phyloP scores from a whole-genome alignment of 2,888 invertebrate species.

The Drosophila colorata region DNA sequence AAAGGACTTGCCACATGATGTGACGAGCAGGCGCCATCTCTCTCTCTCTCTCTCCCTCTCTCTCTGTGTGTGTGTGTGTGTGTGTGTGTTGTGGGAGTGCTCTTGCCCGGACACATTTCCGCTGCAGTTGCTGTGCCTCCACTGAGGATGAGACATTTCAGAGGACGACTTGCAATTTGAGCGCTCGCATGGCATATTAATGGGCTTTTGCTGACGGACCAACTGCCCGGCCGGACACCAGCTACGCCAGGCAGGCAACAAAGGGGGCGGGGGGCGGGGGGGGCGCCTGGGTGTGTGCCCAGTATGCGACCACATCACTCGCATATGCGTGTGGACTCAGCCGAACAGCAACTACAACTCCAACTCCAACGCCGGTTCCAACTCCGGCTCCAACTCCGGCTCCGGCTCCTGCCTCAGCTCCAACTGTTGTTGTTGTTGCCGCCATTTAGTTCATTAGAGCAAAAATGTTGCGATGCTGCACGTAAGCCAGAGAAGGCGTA shows the following conservation, averaged over 20 bases:
- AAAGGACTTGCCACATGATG: constrained; percentile 47
- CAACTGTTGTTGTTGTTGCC: constrained; percentile 40
- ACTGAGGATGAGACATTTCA: constrained; percentile 51
- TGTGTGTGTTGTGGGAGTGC: constrained; percentile 47
- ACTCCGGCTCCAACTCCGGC: constrained; percentile 21
- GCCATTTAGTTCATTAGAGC: constrained; percentile 80
- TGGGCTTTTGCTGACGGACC: constrained; percentile 57
- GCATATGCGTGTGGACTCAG: constrained; percentile 60
- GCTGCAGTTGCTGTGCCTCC: constrained; percentile 59
- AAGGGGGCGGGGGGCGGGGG: background rate
- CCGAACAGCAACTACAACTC: background rate
- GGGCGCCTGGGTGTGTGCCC: constrained; percentile 8
- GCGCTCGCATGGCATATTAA: constrained; percentile 77
- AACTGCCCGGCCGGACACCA: constrained; percentile 45
- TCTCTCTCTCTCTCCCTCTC: too few relatives aligned
- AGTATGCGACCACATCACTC: constrained; percentile 39
- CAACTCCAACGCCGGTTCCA: constrained; percentile 14
- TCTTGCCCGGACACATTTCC: constrained; percentile 69
- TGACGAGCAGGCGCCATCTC: too few relatives aligned
- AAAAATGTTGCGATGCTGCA: constrained; percentile 72
- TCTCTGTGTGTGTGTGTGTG: constrained; percentile 15
- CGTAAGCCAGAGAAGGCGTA: constrained; percentile 33
- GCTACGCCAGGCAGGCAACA: background rate
- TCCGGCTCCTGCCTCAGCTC: constrained; percentile 25
- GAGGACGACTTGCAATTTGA: constrained; percentile 77